Evolutionary conservation across 2,888 invertebrate genomes (phyloP), one percentile per base, ranked within the genome.

Genomic region (Sphaerophoria taeniata): DNA sequence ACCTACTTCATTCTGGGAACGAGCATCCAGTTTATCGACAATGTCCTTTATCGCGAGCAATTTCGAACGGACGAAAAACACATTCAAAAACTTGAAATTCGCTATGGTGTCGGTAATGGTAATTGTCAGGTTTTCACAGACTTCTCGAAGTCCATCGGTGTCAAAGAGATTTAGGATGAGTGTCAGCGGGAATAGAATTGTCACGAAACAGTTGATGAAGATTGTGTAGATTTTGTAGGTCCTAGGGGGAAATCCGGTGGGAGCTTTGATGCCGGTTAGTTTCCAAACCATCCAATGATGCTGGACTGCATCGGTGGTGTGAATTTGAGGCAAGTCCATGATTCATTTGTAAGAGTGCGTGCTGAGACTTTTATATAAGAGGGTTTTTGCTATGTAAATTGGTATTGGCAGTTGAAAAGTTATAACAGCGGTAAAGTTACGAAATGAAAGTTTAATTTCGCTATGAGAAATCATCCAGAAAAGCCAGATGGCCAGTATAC

Each of bases 241-340:
- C 39, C 60, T 53, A 34, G 67, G 67, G 3, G 82, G 16, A 0
- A 75, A 39, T 6, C 77, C 36, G 12, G 75, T 43, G 0, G 89
- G 88, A 0, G 83, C 88, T 33, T 90, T 84, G 6, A 91, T 74
- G 0, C 91, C 91, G 69, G 89, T 90, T 6, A 89, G 72, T 77
- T 88, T 71, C 91, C 91, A 91, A 0, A 90, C 89, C 6, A 83
- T 78, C 90, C 90, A 91, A 51, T 91, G 91, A 73, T 90, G 90
- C 2, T 81, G 79, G n/a, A 91, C 88, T 0, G 89, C 90, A 9
- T 70, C 71, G 47, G 90, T 89, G 0, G 89, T 89, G 53, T 89
- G 80, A 24, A 84, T 58, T 6, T 43, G 7, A 0, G 34, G 34
- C n/a, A 24, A 61, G 12, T 6, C n/a, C 84, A 85, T 85, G 24